phyloP scores from a whole-genome alignment of 2,113 vertebrate species.

The Dolichallabes microphthalmus region DNA sequence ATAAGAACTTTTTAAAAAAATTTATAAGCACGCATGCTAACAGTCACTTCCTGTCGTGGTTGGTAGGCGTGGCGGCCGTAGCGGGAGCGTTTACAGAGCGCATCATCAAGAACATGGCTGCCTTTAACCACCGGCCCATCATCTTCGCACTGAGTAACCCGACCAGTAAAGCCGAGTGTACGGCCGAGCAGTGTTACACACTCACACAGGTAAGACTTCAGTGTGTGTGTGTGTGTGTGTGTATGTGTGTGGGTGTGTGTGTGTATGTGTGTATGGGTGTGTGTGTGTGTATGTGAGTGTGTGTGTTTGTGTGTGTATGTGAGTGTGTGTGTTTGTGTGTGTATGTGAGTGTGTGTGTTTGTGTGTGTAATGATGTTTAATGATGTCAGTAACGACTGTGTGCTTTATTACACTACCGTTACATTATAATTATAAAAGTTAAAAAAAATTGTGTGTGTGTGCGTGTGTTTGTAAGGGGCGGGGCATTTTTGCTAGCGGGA shows the following conservation, averaged over 20 bases:
- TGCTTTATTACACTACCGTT: not conserved
- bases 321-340: not conserved
- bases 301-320: conserved; percentile 12
- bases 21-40: too few species aligned
- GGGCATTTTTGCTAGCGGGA: conserved; percentile 95
- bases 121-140: conserved; percentile 85
- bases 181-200: conserved; percentile 92
- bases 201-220: conserved; percentile 80
- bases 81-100: conserved; percentile 87
- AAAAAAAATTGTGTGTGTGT: not conserved
- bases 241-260: conserved; percentile 12
- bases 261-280: conserved; percentile 1
- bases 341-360: conserved; percentile 14
- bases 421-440: too few species aligned
- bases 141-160: conserved; percentile 98
- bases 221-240: conserved; percentile 7
- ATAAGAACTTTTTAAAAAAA: too few species aligned
- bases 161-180: conserved; percentile 97
- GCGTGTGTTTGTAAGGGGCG: conserved; percentile 74
- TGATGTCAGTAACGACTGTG: not conserved
- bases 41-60: conserved; percentile 19
- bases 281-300: conserved; percentile 11
- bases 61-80: conserved; percentile 88
- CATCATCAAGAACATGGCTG: conserved; percentile 90
- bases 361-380: not conserved